phyloP scores from a whole-genome alignment of 2,113 vertebrate species.

The Laticauda colubrina region DNA sequence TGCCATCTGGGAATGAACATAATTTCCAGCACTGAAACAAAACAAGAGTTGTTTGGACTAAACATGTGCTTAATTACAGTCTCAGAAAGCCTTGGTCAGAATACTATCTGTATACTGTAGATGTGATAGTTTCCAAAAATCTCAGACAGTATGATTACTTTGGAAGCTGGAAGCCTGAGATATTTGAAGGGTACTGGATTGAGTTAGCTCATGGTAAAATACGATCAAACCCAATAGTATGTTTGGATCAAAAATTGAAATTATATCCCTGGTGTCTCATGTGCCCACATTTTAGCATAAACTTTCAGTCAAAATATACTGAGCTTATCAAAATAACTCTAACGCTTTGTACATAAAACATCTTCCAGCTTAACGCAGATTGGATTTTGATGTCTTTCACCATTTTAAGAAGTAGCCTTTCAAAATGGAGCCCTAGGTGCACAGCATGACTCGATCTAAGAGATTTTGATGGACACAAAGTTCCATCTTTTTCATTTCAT shows the following conservation, averaged over 20 bases:
- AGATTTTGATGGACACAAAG: slow-evolving; percentile 22
- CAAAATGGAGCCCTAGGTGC: slow-evolving; percentile 41
- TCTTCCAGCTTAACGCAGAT: background rate
- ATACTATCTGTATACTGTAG: background rate
- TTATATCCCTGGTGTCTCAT: background rate
- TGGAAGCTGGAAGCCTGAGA: background rate
- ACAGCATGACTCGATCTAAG: slow-evolving; percentile 27
- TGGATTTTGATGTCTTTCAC: background rate
- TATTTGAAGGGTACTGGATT: background rate
- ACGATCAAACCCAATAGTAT: background rate
- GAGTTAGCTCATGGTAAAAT: background rate
- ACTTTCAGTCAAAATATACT: background rate
- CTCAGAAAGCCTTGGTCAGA: too few relatives aligned
- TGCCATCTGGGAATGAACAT: too few relatives aligned
- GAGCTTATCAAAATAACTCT: background rate
- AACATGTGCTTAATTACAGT: too few relatives aligned
- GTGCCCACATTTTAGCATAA: background rate
- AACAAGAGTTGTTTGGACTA: too few relatives aligned
- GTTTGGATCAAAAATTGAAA: background rate
- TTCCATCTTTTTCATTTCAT: background rate
- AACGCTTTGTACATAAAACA: background rate
- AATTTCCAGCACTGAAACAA: too few relatives aligned
- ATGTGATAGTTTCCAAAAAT: background rate
- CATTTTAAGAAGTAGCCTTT: slow-evolving; percentile 42
- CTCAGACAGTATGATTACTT: background rate